Evolutionary conservation across 2,797 vertebrate species (phyloP), one percentile per base, ranked within the genome.

Genomic region (Coregonus sp.): DNA sequence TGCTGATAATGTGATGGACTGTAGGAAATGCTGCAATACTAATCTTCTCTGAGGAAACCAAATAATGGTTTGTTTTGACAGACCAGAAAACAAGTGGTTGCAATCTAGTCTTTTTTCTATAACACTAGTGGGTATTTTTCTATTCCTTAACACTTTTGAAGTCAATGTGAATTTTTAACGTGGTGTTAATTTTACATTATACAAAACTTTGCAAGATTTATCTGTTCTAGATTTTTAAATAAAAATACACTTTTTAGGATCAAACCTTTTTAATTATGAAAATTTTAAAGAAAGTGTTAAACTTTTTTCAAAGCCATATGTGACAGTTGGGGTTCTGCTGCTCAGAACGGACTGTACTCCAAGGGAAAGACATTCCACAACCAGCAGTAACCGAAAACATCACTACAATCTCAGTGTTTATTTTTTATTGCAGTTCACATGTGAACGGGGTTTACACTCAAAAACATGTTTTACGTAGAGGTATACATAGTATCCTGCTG

Each of bases 111-210:
- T 50, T 75, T 56, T 83, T 80, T 85, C 50, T 83, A 73, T 72
- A 82, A 89, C 82, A 86, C 80, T 85, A 84, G 67, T 76, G 76
- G 78, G 65, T 84, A 67, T 87, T 91, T 92, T 90, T 76, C 80
- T 86, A 78, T 90, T 70, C 33, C 81, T 78, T 81, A 74, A 88
- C 86, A 83, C 85, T 87, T 86, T 91, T 81, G 85, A 85, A 84
- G 76, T 90, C 74, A 84, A 78, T 89, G 89, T 94, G 92, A 91
- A 91, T 86, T 87, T 82, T 88, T 72, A 85, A 83, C 63, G 69
- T 76, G 72, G 75, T 87, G 79, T 83, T 90, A 80, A 87, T 85
- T 85, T 84, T 81, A 73, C 80, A 82, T 72, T 88, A 80, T 82
- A 78, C 71, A 82, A 56, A 63, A 81, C 74, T 87, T 85, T 89